Evolutionary conservation across 35 echinoderm and acorn worm species (phyloP), one percentile per base, ranked within the genome.

Genomic region (Chiridota heheva): DNA sequence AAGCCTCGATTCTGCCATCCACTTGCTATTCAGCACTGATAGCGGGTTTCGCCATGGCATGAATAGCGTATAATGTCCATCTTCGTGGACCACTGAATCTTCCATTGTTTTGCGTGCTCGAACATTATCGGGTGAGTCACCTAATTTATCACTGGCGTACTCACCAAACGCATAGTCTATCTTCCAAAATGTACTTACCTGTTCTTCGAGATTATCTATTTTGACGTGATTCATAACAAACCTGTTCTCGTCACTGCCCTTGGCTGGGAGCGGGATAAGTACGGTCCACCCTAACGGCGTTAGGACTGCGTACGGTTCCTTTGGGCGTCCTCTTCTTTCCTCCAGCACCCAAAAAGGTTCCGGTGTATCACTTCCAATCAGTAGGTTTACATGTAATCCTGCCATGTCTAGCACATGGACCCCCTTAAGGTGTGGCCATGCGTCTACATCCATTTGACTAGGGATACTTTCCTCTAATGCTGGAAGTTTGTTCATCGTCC

Each of bases 321-420:
- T 78, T 45, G 44, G 65, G 15, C 40, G 44, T 3, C 84, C 84
- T 37, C 37, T 13, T 40, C 44, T 42, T 43, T 67, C 55, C 7
- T 86, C 84, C 2, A 78, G 55, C 28, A 65, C 72, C 72, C 84
- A 86, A 34, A 77, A 78, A 26, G 72, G 59, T 34, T 86, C 72
- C 2, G 72, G 83, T 5, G 32, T 34, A 51, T 86, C 83, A 42
- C 39, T 25, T 27, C 83, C 83, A 27, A 86, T 86, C 3, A 86
- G 70, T 5, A 86, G 34, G 5, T 15, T 40, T 37, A 86, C 36
- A 22, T 86, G 20, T 60, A 60, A 60, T 15, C 47, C 26, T 26
- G 12, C 39, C 2, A 63, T 18, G 22, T 12, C 45, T 2, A 58
- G 58, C n/a, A 81, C 27, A 6, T 66, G 13, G 17, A 59, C 18